These are phyloP conservation scores for Enoplolaimus lenunculus DNA, from an alignment of 2,888 invertebrate species.

Conservation along the genomic window DNA sequence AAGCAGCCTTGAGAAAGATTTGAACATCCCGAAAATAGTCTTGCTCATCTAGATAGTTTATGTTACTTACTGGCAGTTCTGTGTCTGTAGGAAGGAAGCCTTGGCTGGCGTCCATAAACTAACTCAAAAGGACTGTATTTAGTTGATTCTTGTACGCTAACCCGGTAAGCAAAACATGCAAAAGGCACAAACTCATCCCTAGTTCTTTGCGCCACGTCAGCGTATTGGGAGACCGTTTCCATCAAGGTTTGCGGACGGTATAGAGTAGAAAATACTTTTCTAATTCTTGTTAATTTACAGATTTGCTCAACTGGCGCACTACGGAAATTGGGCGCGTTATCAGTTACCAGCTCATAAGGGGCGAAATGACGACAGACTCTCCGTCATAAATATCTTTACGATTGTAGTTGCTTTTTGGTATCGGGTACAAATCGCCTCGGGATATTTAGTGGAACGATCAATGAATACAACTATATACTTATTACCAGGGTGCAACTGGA, in stretches of 20 bases:
- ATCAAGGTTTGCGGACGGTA: not conserved
- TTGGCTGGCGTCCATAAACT: not conserved
- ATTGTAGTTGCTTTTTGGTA: not conserved
- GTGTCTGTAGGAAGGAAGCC: not conserved
- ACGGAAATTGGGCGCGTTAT: not conserved
- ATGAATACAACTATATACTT: constrained; percentile 17
- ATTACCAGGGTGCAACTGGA: too few species aligned
- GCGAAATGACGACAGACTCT: not conserved
- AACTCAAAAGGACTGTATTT: not conserved
- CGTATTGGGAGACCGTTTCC: not conserved
- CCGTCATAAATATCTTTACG: not conserved
- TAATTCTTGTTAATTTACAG: not conserved
- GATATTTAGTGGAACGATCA: constrained; percentile 13
- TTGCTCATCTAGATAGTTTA: not conserved
- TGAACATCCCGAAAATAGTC: not conserved
- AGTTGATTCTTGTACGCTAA: not conserved
- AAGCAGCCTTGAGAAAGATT: not conserved
- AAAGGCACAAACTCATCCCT: not conserved
- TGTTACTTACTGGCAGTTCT: not conserved
- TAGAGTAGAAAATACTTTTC: not conserved
- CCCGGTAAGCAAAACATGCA: not conserved
- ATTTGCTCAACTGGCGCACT: not conserved
- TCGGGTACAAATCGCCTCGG: not conserved
- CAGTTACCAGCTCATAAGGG: not conserved
- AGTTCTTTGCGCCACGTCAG: not conserved